Conservation (phyloP, 30 jellyfish, hydroid and myxozoan genomes). For the Chironex yamaguchii region DNA sequence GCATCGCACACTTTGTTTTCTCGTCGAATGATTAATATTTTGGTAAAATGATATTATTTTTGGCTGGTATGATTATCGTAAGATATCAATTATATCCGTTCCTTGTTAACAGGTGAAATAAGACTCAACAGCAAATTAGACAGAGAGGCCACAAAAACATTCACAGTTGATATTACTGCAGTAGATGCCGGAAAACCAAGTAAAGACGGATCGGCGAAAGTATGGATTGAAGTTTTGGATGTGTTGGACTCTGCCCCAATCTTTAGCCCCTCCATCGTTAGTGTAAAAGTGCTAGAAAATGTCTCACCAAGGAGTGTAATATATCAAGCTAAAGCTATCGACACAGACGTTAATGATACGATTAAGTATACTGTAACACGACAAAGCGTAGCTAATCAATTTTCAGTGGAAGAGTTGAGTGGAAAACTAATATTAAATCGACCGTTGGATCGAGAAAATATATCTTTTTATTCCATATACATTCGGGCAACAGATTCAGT, state of each 20-base stretch:
- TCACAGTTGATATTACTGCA: slow-evolving; percentile 29
- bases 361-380: slow-evolving; percentile 25
- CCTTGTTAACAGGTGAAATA: slow-evolving; percentile 30
- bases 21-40: no score
- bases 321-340: slow-evolving; percentile 52
- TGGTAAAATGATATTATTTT: neutral
- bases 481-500: slow-evolving; percentile 64
- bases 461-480: slow-evolving; percentile 5
- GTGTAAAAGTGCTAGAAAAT: slow-evolving; percentile 32
- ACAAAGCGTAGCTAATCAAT: neutral
- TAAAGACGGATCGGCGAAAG: slow-evolving; percentile 32
- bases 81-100: neutral
- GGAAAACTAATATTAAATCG: slow-evolving; percentile 27
- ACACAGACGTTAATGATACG: slow-evolving; percentile 56
- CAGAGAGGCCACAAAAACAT: slow-evolving; percentile 46
- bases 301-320: slow-evolving; percentile 21
- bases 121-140: slow-evolving; percentile 39
- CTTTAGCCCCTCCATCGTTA: slow-evolving; percentile 46
- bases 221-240: slow-evolving; percentile 40
- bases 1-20: no score
- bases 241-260: slow-evolving; percentile 72
- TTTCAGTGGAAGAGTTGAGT: slow-evolving; percentile 19
- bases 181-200: slow-evolving; percentile 64
- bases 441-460: slow-evolving; percentile 56
- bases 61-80: neutral